phyloP scores from a whole-genome alignment of 1,140 invertebrate species.

The Leptinotarsa lineolata region DNA sequence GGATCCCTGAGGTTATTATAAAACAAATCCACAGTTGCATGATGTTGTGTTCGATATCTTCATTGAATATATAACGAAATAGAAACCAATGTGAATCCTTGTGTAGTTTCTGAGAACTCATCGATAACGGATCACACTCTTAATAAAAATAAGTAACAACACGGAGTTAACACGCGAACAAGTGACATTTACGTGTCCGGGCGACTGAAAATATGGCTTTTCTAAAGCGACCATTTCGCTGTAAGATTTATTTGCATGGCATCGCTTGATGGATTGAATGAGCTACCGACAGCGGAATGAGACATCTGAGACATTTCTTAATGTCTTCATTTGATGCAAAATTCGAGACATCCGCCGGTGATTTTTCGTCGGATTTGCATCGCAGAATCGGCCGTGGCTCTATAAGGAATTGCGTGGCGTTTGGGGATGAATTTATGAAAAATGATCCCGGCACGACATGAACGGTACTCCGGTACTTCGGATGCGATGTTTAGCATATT shows the following conservation, averaged over 20 bases:
- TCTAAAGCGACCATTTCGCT: conserved; percentile 1
- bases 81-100: too few relatives aligned
- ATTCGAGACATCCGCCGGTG: not conserved
- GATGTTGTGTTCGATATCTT: too few relatives aligned
- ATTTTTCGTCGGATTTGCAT: conserved; percentile 13
- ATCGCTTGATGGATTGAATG: conserved; percentile 12
- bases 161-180: not conserved
- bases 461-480: not conserved
- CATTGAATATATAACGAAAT: too few relatives aligned
- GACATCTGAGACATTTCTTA: conserved; percentile 15
- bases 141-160: not conserved
- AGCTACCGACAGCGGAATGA: conserved; percentile 9
- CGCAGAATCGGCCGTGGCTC: not conserved
- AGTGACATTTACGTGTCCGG: not conserved
- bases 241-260: conserved; percentile 12
- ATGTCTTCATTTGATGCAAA: conserved; percentile 17
- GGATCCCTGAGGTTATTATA: too few relatives aligned
- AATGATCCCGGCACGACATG: conserved; percentile 4
- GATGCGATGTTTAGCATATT: not conserved
- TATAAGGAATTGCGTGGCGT: conserved; percentile 2
- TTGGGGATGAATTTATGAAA: conserved; percentile 5
- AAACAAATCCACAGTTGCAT: too few relatives aligned
- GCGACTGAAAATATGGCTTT: conserved; percentile 13
- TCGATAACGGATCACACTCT: not conserved
- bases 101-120: not conserved